Evolutionary conservation across 2,797 vertebrate genomes (phyloP), one percentile per base, ranked within the genome.

Genomic region (Sebastes taczanowskii): DNA sequence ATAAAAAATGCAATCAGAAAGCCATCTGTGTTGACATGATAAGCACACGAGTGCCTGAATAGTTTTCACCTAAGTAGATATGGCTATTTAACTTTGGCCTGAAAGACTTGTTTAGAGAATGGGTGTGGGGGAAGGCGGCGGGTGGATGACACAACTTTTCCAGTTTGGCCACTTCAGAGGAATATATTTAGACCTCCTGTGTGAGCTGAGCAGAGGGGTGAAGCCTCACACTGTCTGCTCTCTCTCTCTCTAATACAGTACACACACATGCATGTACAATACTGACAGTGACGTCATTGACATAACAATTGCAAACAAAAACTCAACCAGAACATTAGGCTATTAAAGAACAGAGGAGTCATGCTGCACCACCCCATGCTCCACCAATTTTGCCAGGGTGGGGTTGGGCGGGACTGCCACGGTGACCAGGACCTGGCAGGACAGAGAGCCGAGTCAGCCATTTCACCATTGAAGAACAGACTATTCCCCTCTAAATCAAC

Each of bases 101-200:
- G 74, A 79, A 81, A 78, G 62, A 70, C 83, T 80, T 85, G 68
- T 89, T 88, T 78, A 55, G 58, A 72, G 74, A 83, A 68, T 38
- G 80, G 67, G 77, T 75, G 86, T 75, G 74, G 77, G 73, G 81
- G 29, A 71, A 71, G 64, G 59, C 46, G 30, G 84, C 3, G 9
- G 71, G 84, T 3, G 13, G 71, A 89, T 86, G 84, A 90, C 75
- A 80, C 74, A 77, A 84, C 74, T 85, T 93, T 92, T 91, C 91
- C 93, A 92, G 87, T 91, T 91, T 84, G 77, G 86, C 71, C 8
- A 60, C 86, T 88, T 88, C 58, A 85, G 60, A 86, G 71, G 53
- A 91, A 88, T 94, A 90, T 91, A 91, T 91, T 94, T 91, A 93
- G 88, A 86, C 25, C 56, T 65, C 70, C 16, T 22, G 72, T 78